phyloP scores from a whole-genome alignment of 92 coral and sea anemone genomes.

The Epizoanthus stellaris region DNA sequence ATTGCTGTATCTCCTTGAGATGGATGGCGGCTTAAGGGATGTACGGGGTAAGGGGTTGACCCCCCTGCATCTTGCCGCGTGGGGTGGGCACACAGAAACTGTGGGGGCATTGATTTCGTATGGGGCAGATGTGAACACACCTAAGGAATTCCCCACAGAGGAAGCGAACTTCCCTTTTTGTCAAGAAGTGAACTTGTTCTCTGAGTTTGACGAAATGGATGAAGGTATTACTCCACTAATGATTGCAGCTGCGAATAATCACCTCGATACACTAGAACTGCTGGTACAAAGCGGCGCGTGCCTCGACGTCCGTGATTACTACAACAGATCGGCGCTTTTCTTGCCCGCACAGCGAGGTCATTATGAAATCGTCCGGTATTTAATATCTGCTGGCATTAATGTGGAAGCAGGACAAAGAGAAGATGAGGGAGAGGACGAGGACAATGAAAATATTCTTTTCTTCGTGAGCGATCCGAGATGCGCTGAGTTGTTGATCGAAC shows the following conservation, averaged over 20 bases:
- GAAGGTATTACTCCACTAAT: constrained; percentile 22
- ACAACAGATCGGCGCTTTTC: constrained; percentile 29
- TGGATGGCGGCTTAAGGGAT: constrained; percentile 10
- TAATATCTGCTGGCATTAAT: constrained; percentile 12
- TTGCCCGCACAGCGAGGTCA: constrained; percentile 39
- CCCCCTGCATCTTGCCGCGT: constrained; percentile 34
- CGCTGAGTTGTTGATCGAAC: constrained; percentile 28
- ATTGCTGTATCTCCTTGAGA: constrained; percentile 36
- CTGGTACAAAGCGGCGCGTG: constrained; percentile 32
- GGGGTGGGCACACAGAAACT: constrained; percentile 35
- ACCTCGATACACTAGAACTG: constrained; percentile 12
- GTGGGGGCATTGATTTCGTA: constrained; percentile 25
- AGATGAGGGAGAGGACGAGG: background rate
- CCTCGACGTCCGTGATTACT: constrained; percentile 18
- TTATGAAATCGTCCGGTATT: constrained; percentile 7
- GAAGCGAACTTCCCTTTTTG: constrained; percentile 18
- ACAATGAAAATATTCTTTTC: constrained; percentile 27
- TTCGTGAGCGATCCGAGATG: constrained; percentile 35
- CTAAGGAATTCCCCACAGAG: constrained; percentile 34
- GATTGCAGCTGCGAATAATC: constrained; percentile 40
- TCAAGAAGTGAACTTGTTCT: constrained; percentile 24
- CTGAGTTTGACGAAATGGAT: constrained; percentile 35
- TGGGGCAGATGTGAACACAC: constrained; percentile 31
- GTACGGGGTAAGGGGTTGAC: constrained; percentile 23
- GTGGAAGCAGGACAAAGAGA: background rate